phyloP scores from a whole-genome alignment of 2,797 vertebrate genomes.

The Acrocephalus scirpaceus region DNA sequence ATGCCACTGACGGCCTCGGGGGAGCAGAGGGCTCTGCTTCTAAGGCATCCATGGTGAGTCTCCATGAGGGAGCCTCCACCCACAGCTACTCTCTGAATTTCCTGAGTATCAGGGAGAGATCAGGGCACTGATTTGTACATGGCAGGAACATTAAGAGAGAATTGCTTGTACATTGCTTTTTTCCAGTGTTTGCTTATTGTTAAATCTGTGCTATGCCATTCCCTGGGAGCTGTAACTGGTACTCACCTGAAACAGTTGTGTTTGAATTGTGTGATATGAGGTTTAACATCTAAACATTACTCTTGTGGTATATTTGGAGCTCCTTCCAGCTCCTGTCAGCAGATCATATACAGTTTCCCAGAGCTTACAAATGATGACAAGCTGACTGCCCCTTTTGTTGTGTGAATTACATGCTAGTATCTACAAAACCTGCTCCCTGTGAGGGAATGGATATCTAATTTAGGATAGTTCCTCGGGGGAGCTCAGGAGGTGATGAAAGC shows the following conservation, averaged over 20 bases:
- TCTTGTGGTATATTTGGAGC: background rate
- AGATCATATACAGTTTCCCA: background rate
- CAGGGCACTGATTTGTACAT: rapidly evolving
- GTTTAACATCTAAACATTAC: background rate
- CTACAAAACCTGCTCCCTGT: background rate
- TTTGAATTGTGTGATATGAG: background rate
- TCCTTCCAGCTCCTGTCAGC: background rate
- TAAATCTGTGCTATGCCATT: background rate
- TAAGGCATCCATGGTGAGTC: rapidly evolving
- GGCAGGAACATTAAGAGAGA: background rate
- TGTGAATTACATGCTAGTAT: background rate
- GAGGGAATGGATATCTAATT: background rate
- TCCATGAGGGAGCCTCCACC: background rate
- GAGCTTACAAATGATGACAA: background rate
- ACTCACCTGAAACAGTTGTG: background rate
- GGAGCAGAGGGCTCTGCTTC: background rate
- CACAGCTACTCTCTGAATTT: background rate
- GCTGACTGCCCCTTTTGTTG: constrained; percentile 22
- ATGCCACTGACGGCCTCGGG: background rate
- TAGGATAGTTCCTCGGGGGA: background rate
- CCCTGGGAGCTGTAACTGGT: background rate
- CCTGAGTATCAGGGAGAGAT: background rate
- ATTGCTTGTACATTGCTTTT: background rate
- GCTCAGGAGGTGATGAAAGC: background rate
- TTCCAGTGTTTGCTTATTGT: background rate